phyloP scores from a whole-genome alignment of 2,797 vertebrate genomes.

The Gobio occitaniae region DNA sequence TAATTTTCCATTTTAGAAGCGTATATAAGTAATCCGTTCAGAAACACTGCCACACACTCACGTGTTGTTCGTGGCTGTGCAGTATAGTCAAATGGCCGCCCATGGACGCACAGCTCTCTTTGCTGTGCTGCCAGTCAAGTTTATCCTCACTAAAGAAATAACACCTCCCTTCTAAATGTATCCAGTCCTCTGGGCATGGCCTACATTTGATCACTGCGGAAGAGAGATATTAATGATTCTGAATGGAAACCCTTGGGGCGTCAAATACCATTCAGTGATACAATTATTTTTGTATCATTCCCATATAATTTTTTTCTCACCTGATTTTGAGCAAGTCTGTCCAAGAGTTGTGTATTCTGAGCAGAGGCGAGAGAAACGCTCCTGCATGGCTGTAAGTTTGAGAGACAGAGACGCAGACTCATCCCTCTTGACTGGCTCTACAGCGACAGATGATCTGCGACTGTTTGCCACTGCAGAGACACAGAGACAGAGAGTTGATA shows the following conservation, averaged over 20 bases:
- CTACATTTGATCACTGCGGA: slow-evolving; percentile 61
- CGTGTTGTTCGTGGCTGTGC: slow-evolving; percentile 64
- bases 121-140: slow-evolving; percentile 66
- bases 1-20: not conserved
- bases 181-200: slow-evolving; percentile 67
- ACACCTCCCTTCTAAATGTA: slow-evolving; percentile 60
- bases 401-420: slow-evolving; percentile 24
- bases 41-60: slow-evolving; percentile 43
- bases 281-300: not conserved
- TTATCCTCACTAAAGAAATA: slow-evolving; percentile 69
- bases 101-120: slow-evolving; percentile 60
- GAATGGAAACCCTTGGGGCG: not conserved
- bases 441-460: slow-evolving; percentile 48
- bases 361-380: slow-evolving; percentile 61
- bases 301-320: slow-evolving; percentile 41
- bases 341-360: slow-evolving; percentile 61
- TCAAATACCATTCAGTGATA: not conserved
- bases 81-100: slow-evolving; percentile 64
- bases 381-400: slow-evolving; percentile 57
- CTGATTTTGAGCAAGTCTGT: slow-evolving; percentile 64
- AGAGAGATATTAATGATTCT: slow-evolving; percentile 6
- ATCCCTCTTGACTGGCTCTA: slow-evolving; percentile 5
- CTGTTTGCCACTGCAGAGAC: slow-evolving; percentile 67
- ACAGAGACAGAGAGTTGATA: slow-evolving; percentile 35
- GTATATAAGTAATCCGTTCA: not conserved